Conservation (phyloP, 2,888 invertebrate species). For the Tetranychus piercei region DNA sequence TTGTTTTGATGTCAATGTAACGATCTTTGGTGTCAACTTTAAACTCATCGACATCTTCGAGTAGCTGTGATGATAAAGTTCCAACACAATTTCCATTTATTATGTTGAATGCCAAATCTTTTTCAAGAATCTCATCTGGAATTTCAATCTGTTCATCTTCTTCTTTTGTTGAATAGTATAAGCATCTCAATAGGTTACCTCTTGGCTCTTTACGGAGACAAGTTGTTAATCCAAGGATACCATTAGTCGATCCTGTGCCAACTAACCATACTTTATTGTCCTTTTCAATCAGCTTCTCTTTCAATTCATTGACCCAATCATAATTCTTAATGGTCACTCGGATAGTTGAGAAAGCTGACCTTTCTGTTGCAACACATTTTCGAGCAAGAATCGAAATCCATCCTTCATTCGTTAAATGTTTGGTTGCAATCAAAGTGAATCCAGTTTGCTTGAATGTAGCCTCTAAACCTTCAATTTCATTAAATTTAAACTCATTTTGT, state of each 20-base stretch:
- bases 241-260: neutral
- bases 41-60: neutral
- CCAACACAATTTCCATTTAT: neutral
- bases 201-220: slow-evolving; percentile 10
- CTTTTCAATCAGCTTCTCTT: neutral
- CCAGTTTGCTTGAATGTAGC: neutral
- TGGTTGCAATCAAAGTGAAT: neutral
- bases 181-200: neutral
- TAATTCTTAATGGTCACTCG: neutral
- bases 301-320: neutral
- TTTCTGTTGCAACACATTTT: neutral
- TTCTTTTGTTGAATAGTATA: neutral
- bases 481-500: neutral
- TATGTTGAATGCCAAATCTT: neutral
- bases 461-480: neutral
- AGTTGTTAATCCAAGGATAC: slow-evolving; percentile 1
- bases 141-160: neutral
- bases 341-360: neutral
- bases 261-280: neutral
- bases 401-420: neutral
- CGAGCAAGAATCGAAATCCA: slow-evolving; percentile 1
- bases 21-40: slow-evolving; percentile 31
- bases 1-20: slow-evolving; percentile 37
- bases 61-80: neutral
- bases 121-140: neutral